phyloP scores from a whole-genome alignment of 2,797 vertebrate species.

The Molossus alvarezi region DNA sequence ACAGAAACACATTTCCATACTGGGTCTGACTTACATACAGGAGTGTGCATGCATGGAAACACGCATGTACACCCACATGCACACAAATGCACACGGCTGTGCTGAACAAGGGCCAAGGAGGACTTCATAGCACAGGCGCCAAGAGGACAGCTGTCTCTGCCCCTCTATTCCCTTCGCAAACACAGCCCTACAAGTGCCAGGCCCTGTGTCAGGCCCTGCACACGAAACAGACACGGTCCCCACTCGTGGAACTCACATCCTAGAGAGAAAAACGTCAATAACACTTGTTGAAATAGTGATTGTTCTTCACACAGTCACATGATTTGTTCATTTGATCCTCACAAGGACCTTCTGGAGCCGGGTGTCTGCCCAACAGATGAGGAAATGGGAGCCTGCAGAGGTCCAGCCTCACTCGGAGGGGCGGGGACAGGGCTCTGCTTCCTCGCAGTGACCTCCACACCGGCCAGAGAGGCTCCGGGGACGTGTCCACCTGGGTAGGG shows the following conservation, averaged over 20 bases:
- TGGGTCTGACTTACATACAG: background rate
- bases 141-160: background rate
- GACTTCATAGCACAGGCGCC: background rate
- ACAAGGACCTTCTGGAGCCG: background rate
- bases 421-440: background rate
- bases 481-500: accelerated
- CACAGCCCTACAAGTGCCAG: background rate
- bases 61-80: accelerated
- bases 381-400: background rate
- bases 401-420: accelerated
- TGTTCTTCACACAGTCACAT: accelerated
- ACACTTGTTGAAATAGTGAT: background rate
- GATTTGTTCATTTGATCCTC: background rate
- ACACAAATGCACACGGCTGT: background rate
- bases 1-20: background rate
- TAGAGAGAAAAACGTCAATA: background rate
- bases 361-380: background rate
- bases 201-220: background rate
- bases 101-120: background rate
- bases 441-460: background rate
- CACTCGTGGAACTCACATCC: background rate
- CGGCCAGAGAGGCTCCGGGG: background rate
- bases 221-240: background rate
- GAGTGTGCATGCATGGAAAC: background rate
- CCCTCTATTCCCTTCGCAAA: background rate